These are phyloP conservation scores for Coleophora deauratella DNA, from an alignment of 2,888 invertebrate species.

Conservation along the genomic window DNA sequence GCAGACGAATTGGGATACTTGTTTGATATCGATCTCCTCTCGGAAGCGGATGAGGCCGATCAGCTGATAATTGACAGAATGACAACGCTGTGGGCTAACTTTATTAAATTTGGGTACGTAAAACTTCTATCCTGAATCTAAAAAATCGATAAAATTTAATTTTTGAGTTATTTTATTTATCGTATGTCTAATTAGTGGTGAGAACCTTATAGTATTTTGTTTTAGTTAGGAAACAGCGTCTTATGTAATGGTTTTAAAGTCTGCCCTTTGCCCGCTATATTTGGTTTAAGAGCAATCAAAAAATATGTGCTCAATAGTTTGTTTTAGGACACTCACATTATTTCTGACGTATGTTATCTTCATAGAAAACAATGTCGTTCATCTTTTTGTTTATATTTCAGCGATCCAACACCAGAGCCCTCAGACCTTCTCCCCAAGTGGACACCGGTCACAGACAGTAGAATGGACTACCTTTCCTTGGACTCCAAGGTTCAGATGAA, in stretches of 20 bases:
- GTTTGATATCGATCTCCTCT: slow-evolving; percentile 21
- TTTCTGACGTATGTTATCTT: no score
- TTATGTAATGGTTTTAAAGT: no score
- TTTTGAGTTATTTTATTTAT: not conserved
- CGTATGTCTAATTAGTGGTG: no score
- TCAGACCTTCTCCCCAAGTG: slow-evolving; percentile 36
- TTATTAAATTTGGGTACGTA: slow-evolving; percentile 43
- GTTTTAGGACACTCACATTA: no score
- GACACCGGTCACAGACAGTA: slow-evolving; percentile 26
- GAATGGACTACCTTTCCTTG: slow-evolving; percentile 26
- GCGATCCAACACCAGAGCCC: slow-evolving; percentile 36
- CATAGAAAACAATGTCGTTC: no score
- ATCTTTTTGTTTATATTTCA: slow-evolving; percentile 14
- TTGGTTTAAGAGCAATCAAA: no score
- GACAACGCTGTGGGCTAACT: slow-evolving; percentile 53
- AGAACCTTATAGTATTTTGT: no score
- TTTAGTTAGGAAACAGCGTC: no score
- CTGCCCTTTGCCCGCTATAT: no score
- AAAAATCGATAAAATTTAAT: not conserved
- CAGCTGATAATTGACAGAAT: slow-evolving; percentile 35
- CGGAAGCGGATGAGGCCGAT: slow-evolving; percentile 25
- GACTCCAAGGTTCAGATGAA: slow-evolving; percentile 18
- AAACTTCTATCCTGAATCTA: not conserved
- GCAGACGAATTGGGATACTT: slow-evolving; percentile 42
- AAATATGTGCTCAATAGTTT: no score